Base-by-base conservation (phyloP, 2,113 vertebrate genomes). In the Phycodurus eques region DNA sequence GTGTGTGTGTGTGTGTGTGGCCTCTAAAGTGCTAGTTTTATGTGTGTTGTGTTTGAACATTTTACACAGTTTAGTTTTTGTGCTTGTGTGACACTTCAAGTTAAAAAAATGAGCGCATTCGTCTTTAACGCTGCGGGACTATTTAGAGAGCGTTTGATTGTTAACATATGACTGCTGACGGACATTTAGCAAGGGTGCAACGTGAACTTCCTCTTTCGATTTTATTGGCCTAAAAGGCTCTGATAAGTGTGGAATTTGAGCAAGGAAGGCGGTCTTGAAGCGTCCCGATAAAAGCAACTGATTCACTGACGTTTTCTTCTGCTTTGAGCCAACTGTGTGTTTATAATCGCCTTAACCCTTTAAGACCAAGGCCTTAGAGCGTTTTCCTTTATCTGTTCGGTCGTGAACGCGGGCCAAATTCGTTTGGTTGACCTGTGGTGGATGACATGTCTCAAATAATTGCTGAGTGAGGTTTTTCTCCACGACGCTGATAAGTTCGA, bases 361-460 rank as follows among this genome's bases (percentile, higher is more conserved):
- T 82, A 77, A 72, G 68, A 71, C 44, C n/a, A 64, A 67, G 14
- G 72, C 72, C 73, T 80, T 70, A 44, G 66, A 73, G 74, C 83
- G 73, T 71, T 76, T 62, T 47, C 57, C 43, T 20, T 73, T 78
- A 84, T 80, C 80, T 70, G 75, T 84, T 77, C 49, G 22, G 19
- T 63, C 5, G 7, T 22, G 56, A 81, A 71, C 65, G n/a, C 27
- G 17, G 27, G 57, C 77, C 61, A 57, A 74, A 71, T 65, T 75
- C 54, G 79, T 79, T 79, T 62, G 67, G 59, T 72, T 70, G 79
- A 72, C 39, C 81, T 81, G 70, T 15, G 27, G 20, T 70, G 65
- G 81, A 83, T 80, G 86, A 81, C 76, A 67, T 42, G 72, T 83
- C 77, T 74, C 77, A 62, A 74, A 82, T 82, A 79, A 87, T 85